Evolutionary conservation across 2,888 invertebrate genomes (phyloP), one percentile per base, ranked within the genome.

Genomic region (Phalera bucephala): DNA sequence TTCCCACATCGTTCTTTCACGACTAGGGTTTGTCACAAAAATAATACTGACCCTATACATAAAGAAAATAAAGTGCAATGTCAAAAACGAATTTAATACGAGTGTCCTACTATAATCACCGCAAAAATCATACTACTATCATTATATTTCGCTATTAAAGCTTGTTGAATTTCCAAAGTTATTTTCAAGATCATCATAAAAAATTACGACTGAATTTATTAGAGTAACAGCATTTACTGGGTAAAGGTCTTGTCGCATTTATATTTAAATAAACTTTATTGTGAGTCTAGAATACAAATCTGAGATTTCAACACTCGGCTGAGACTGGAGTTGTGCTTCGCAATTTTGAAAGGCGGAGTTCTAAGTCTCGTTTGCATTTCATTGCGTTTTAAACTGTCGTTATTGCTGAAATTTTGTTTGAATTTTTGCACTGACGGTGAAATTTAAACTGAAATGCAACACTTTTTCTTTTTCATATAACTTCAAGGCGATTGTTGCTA

Each of bases 191-290:
- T 67, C 54, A 64, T 67, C 69, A 70, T 80, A 76, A 80, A 81
- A 80, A 80, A 81, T 74, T 69, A 78, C 72, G 76, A 71, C 68
- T 47, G 56, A 64, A 65, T 77, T 77, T 72, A 77, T 74, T 68
- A 69, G 59, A 76, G 67, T 70, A 72, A 73, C 76, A 78, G 59
- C 80, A 65, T 77, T 80, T 73, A 76, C 80, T 64, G 70, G 72
- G 68, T 68, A 72, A 72, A 77, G 79, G 75, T 75, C 79, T 77
- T 79, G 80, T 80, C 80, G 76, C 80, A 80, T 82, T 82, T 84
- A 82, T 83, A 84, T 84, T 82, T 82, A 84, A 84, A 84, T 84
- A 72, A 81, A 78, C 72, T 79, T 80, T 77, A 81, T 82, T 82
- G 76, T 80, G 81, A 80, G 76, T 54, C 68, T 65, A 75, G 82